phyloP scores from a whole-genome alignment of 2,797 vertebrate genomes.

The Gymnothorax reevesii region DNA sequence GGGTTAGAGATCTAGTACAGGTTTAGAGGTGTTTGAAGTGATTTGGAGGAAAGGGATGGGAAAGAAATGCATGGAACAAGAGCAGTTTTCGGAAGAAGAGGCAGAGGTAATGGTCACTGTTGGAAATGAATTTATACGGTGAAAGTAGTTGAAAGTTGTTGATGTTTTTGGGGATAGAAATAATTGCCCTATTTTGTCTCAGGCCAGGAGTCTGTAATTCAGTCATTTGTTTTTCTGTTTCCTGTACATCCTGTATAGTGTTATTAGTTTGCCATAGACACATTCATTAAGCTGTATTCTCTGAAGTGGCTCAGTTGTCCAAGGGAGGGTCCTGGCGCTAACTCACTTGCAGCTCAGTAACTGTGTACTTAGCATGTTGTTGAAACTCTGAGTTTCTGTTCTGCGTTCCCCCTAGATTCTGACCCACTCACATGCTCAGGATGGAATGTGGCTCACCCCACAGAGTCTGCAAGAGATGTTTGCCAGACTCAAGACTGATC shows the following conservation, averaged over 20 bases:
- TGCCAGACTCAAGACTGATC: slow-evolving; percentile 87
- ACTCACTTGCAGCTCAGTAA: not conserved
- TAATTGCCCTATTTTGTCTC: not conserved
- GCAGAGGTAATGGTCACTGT: not conserved
- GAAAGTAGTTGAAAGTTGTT: not conserved
- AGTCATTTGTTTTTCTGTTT: not conserved
- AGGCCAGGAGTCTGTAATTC: not conserved
- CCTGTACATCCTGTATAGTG: not conserved
- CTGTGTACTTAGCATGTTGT: not conserved
- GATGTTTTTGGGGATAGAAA: not conserved
- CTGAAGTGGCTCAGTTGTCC: not conserved
- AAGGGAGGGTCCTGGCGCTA: not conserved
- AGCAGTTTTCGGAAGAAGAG: not conserved
- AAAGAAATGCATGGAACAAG: not conserved
- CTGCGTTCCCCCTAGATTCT: slow-evolving; percentile 76
- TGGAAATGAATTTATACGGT: not conserved
- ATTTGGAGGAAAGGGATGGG: not conserved
- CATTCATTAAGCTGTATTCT: not conserved
- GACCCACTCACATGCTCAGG: slow-evolving; percentile 92
- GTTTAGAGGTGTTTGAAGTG: slow-evolving; percentile 18
- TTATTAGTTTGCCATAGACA: not conserved
- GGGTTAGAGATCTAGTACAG: slow-evolving; percentile 90
- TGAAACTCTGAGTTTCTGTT: not conserved
- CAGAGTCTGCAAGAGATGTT: slow-evolving; percentile 94
- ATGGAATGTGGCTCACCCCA: slow-evolving; percentile 94